These are phyloP conservation scores for Dorcus hopei DNA, from an alignment of 2,888 invertebrate genomes.

Conservation along the genomic window DNA sequence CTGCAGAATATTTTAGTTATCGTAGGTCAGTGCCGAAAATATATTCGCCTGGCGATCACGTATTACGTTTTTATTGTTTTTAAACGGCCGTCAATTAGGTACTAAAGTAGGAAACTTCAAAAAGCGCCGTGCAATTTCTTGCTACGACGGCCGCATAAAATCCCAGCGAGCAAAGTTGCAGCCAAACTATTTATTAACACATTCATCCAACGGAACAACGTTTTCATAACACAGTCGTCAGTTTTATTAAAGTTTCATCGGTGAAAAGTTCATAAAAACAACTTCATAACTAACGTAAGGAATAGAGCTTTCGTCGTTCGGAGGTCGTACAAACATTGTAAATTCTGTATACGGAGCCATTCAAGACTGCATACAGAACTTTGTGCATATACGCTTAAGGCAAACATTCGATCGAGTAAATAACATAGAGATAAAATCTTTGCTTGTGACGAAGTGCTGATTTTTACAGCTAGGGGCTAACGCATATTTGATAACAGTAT, in stretches of 20 bases:
- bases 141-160: background rate
- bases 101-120: constrained; percentile 19
- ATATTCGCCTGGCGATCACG: constrained; percentile 26
- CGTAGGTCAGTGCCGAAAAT: constrained; percentile 26
- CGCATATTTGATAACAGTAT: too few species aligned
- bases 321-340: constrained; percentile 22
- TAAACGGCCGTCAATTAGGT: constrained; percentile 22
- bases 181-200: too few species aligned
- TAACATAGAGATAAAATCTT: constrained; percentile 12
- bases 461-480: too few species aligned
- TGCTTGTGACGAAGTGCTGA: too few species aligned
- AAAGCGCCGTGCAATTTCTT: background rate
- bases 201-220: background rate
- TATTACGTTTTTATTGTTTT: constrained; percentile 22
- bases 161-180: background rate
- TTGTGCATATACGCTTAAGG: constrained; percentile 4
- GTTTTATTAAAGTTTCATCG: constrained; percentile 12
- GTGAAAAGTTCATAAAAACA: constrained; percentile 15
- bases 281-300: constrained; percentile 18
- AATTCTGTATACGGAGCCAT: constrained; percentile 14
- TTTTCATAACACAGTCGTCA: constrained; percentile 14
- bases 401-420: background rate
- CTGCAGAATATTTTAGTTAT: constrained; percentile 5
- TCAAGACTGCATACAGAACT: constrained; percentile 10
- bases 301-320: constrained; percentile 19